Evolutionary conservation across 2,888 invertebrate species (phyloP).

Genomic region (Aphelenchoides bicaudatus): DNA sequence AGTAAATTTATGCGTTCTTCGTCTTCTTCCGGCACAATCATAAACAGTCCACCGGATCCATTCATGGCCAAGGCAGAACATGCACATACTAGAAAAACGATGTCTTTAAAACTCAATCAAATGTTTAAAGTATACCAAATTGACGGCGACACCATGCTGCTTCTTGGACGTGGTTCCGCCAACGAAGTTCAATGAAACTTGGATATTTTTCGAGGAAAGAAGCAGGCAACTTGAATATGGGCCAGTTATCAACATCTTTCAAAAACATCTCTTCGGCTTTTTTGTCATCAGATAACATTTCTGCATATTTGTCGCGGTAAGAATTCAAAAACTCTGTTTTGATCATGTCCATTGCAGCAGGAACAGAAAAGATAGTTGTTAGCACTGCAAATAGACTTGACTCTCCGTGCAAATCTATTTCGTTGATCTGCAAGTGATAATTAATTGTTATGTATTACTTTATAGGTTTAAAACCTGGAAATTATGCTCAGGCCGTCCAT

Average conservation of each 20-base stretch:
- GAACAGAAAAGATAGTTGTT: slow-evolving; percentile 20
- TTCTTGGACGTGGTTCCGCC: slow-evolving; percentile 36
- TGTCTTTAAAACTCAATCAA: no score
- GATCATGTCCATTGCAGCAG: slow-evolving; percentile 19
- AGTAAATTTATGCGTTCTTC: slow-evolving; percentile 39
- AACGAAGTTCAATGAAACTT: slow-evolving; percentile 46
- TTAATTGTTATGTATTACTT: no score
- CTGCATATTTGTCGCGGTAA: slow-evolving; percentile 23
- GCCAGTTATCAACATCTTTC: slow-evolving; percentile 35
- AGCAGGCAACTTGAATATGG: slow-evolving; percentile 32
- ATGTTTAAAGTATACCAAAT: no score
- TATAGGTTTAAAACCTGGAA: no score
- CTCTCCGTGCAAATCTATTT: slow-evolving; percentile 22
- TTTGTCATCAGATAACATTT: slow-evolving; percentile 21
- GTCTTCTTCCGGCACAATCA: slow-evolving; percentile 30
- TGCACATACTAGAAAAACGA: no score
- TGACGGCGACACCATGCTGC: slow-evolving; percentile 45
- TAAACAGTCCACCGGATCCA: slow-evolving; percentile 39
- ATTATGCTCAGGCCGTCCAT: slow-evolving; percentile 31
- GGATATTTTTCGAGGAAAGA: slow-evolving; percentile 39
- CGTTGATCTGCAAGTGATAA: slow-evolving; percentile 35
- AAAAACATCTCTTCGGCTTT: slow-evolving; percentile 16
- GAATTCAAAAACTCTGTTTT: slow-evolving; percentile 12
- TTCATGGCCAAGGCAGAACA: slow-evolving; percentile 18
- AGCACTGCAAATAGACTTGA: slow-evolving; percentile 17